Evolutionary conservation across 2,113 vertebrate species (phyloP).

Genomic region (Cavia aperea): DNA sequence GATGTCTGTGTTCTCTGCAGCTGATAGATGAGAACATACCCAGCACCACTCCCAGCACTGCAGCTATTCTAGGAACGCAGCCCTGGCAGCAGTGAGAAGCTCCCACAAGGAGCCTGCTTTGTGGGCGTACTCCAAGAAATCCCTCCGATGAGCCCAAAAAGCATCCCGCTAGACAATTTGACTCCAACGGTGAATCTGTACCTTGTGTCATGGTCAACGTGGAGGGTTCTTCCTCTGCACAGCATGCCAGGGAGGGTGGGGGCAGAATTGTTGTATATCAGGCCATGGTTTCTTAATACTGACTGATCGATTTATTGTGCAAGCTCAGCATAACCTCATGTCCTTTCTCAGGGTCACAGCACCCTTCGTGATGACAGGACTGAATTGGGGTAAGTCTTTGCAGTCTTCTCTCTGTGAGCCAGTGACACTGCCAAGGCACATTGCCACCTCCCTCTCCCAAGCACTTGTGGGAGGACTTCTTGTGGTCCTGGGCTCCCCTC

Average conservation of each 20-base stretch:
- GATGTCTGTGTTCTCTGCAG: background rate
- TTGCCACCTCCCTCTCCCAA: background rate
- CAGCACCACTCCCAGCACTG: background rate
- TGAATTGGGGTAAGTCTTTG: no score
- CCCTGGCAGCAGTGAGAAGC: background rate
- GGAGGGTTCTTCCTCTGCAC: background rate
- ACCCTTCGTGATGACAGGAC: background rate
- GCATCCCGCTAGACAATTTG: background rate
- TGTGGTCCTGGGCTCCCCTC: background rate
- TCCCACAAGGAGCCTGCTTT: background rate
- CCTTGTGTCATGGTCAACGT: fast-evolving
- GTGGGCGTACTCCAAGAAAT: slow-evolving; percentile 13
- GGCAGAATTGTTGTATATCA: background rate
- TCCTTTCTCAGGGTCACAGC: background rate
- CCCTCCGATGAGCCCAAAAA: background rate
- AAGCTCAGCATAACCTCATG: background rate
- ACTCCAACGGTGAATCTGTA: background rate
- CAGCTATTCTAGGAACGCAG: slow-evolving; percentile 58
- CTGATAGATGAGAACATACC: slow-evolving; percentile 3
- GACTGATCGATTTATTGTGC: background rate
- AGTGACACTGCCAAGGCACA: background rate
- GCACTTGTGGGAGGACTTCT: background rate
- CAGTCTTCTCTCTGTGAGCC: background rate
- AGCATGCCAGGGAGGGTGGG: background rate
- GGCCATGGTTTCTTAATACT: background rate